Evolutionary conservation across 2,888 invertebrate genomes (phyloP), one percentile per base, ranked within the genome.

Genomic region (Loripinus fragilis): DNA sequence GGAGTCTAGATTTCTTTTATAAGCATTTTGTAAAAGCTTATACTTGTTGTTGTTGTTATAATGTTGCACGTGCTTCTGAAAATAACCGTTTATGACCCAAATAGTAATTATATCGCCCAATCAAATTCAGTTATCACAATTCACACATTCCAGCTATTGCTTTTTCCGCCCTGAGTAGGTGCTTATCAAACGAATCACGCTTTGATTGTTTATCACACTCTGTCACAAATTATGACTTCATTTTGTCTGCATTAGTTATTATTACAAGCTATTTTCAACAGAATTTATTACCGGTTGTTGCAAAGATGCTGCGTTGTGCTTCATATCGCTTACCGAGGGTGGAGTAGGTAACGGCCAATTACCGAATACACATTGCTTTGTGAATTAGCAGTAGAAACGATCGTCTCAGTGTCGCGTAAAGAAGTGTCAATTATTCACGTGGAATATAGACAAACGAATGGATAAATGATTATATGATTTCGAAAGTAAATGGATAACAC

Each of bases 321-420:
- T n/a, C n/a, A n/a, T n/a, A n/a, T n/a, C n/a, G n/a, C n/a, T 38
- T 38, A 8, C 12, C 67, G 67, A 5, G 20, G 67, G 67, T 20
- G 67, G 25, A 42, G 45, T 15, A 67, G 42, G 67, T 15, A 67
- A 67, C 41, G 42, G 67, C 67, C 67, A 67, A 67, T 67, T 45
- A 60, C 60, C 30, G 25, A 67, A 67, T 41, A 67, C 41, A 67
- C 67, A 41, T 67, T 20, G 67, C 67, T 67, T 67, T 67, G 67
- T 67, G 67, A 67, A 67, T 65, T 28, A 20, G 60, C 60, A 60
- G 60, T 60, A 28, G 60, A 60, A 25, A 7, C 28, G 15, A 10
- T 17, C 33, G 2, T 25, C 28, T n/a, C 28, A 25, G 7, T 60
- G 60, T 60, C 60, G 60, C 60, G 33, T 33, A 17, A 60, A 33